Conservation (phyloP, 2,113 vertebrate species). For the Vulpes lagopus region DNA sequence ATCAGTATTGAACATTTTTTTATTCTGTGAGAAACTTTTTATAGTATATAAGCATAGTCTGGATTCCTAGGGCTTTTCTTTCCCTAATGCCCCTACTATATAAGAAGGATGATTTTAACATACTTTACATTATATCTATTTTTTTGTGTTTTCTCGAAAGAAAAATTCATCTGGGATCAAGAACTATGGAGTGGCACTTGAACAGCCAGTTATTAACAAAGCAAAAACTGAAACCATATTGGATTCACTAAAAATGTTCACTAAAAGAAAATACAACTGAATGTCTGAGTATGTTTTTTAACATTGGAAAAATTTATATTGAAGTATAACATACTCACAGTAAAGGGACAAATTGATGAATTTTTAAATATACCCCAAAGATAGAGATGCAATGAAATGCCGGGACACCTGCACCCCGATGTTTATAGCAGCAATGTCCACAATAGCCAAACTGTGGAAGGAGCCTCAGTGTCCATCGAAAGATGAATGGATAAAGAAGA, state of each 20-base stretch:
- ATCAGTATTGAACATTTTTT: not conserved
- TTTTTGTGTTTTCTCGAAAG: not conserved
- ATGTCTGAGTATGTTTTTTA: not conserved
- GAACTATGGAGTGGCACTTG: not conserved
- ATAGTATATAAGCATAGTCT: not conserved
- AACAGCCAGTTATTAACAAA: not conserved
- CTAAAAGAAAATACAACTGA: not conserved
- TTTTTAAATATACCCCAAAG: not conserved
- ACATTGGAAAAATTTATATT: not conserved
- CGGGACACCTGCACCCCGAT: no score
- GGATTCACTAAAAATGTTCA: not conserved
- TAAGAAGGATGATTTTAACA: not conserved
- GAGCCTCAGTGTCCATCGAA: no score
- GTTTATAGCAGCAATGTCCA: no score
- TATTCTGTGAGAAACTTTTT: not conserved
- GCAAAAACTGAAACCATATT: not conserved
- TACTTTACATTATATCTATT: not conserved
- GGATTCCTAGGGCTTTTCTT: not conserved
- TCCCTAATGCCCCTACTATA: not conserved
- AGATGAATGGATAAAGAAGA: no score
- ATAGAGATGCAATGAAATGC: no score
- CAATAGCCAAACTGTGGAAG: no score
- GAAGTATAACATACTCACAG: not conserved
- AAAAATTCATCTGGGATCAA: not conserved
- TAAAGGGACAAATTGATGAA: not conserved